These are phyloP conservation scores for Myripristis jacobus DNA, from an alignment of 2,797 vertebrate species.

Conservation along the genomic window DNA sequence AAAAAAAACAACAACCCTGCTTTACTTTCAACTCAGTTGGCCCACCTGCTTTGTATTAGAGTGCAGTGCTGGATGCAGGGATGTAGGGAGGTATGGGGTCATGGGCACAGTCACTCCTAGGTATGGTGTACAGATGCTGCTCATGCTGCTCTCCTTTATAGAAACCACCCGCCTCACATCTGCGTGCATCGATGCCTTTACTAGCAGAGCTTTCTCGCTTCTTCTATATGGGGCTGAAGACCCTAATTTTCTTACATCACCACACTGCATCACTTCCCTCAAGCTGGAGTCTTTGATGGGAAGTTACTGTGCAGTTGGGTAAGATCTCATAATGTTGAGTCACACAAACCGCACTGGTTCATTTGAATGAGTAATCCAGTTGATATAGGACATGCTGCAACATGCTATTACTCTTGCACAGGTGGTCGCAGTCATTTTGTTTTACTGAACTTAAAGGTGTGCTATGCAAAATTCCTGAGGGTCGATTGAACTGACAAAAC, in stretches of 20 bases:
- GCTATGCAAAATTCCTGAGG: too few relatives aligned
- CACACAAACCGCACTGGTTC: conserved; percentile 36
- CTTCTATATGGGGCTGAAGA: conserved; percentile 29
- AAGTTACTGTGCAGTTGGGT: conserved; percentile 51
- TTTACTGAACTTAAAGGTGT: not conserved
- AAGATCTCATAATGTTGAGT: conserved; percentile 42
- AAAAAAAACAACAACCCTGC: conserved; percentile 48
- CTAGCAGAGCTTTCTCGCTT: conserved; percentile 15
- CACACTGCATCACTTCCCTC: conserved; percentile 47
- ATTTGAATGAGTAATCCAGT: conserved; percentile 38
- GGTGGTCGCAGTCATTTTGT: not conserved
- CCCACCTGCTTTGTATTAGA: conserved; percentile 81
- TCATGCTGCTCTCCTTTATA: conserved; percentile 47
- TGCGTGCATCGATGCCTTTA: conserved; percentile 55
- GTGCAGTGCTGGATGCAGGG: conserved; percentile 46
- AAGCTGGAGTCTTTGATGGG: conserved; percentile 43
- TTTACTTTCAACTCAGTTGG: conserved; percentile 66
- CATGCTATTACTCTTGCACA: conserved; percentile 11
- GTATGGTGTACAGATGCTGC: conserved; percentile 75
- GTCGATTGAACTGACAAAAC: too few relatives aligned
- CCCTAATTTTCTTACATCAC: conserved; percentile 59
- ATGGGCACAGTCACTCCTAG: conserved; percentile 49
- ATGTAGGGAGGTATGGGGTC: conserved; percentile 65
- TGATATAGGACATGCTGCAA: conserved; percentile 21
- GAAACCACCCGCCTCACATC: conserved; percentile 56